Base-by-base conservation (phyloP, 2,888 invertebrate species). In the Synergus japonicus region DNA sequence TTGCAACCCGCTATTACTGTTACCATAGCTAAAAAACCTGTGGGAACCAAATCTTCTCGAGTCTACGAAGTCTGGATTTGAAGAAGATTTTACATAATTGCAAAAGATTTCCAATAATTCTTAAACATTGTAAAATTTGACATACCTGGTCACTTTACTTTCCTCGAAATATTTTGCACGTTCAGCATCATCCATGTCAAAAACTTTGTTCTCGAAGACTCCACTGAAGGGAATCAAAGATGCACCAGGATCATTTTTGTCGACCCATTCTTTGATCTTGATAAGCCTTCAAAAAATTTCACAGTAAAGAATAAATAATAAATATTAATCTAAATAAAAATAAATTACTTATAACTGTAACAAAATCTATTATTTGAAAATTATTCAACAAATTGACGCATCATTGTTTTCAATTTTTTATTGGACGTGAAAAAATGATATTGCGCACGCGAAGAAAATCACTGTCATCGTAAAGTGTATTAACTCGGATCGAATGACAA, bases 191-290 rank as follows among this genome's bases (percentile, higher is more conserved):
- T 96, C 96, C 95, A 98, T 97, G 85, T 99, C 98, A 66, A 96
- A 89, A 37, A 99, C 92, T 92, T 97, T 96, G 81, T 95, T 94
- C 93, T 99, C 99, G 88, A 98, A 96, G 15, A 94, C 96, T 0
- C 99, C 99, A 22, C 98, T 99, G 93, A 99, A 99, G 0, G 99
- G 99, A 85, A 99, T 98, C 63, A 99, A 95, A 3, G 95, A 94
- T 0, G 98, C 96, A 2, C 99, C 99, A 0, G 98, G 97, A 91
- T 99, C 99, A 91, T 99, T 96, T 90, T 97, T 97, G 92, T 99
- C 99, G 85, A 99, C 97, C 98, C 98, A 99, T 92, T 98, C 98
- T 92, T 99, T 99, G 89, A 99, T 97, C 93, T 99, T 99, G 76
- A 96, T 94, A 89, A 98, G 94, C 98, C 97, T 97, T 58, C 10